Evolutionary conservation across 2,113 vertebrate species (phyloP), one percentile per base, ranked within the genome.

Genomic region (Castor canadensis): DNA sequence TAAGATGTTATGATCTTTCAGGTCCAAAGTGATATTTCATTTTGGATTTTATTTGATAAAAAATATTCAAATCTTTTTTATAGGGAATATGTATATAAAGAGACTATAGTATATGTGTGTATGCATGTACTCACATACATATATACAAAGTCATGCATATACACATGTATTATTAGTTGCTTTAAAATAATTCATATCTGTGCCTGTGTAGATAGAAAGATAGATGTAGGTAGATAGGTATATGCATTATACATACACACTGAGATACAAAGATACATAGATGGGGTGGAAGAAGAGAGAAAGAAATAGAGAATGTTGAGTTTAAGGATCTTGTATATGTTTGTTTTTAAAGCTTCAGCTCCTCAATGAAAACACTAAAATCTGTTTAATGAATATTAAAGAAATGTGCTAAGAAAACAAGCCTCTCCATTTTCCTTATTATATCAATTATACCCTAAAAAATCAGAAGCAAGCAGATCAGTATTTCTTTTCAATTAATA

Each of bases 401-500:
- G 80, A n/a, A 69, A 49, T 43, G 20, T 0, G 0, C 62, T 95
- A 73, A 88, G 30, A 56, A 87, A 95, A 49, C n/a, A 96, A 86
- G 22, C 35, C 69, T 26, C 24, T 96, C 94, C 43, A 40, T 77
- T 97, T 94, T 92, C 28, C 19, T 92, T 93, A 88, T 96, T 96
- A 94, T 16, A 89, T 6, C 80, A 96, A 96, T 89, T 85, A 79
- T n/a, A 82, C 30, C 47, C 79, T 97, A 45, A 87, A 90, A 24
- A 69, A 52, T 87, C 69, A 94, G 43, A 92, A 83, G 60, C 13
- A 67, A 84, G 66, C 88, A 66, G n/a, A 58, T 87, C 86, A 92
- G 56, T 20, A 69, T 90, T 95, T 97, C 96, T 85, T 93, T 96
- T 95, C 83, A 80, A 84, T 96, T 93, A 86, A n/a, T 24, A 45